Conservation (phyloP, 2,888 invertebrate species). For the Keiferia lycopersicella region DNA sequence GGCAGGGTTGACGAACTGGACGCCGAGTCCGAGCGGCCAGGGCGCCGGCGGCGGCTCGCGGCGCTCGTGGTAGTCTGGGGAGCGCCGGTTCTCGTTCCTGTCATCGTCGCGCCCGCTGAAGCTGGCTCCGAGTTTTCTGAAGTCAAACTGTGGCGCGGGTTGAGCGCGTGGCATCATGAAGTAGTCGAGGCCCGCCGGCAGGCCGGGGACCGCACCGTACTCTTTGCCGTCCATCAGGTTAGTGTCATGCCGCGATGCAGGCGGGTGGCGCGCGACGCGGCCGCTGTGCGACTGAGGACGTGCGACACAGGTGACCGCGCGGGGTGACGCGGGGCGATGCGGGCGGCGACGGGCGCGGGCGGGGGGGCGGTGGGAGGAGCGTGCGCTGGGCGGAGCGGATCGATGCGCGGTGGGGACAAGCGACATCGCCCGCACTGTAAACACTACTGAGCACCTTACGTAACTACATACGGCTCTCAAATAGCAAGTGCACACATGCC, state of each 20-base stretch:
- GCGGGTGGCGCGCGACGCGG: constrained; percentile 83
- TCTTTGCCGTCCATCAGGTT: constrained; percentile 79
- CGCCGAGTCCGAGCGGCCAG: constrained; percentile 90
- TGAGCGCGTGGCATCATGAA: constrained; percentile 84
- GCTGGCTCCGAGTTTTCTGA: constrained; percentile 86
- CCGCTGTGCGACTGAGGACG: constrained; percentile 80
- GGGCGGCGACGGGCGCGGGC: constrained; percentile 40
- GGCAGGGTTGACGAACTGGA: constrained; percentile 93
- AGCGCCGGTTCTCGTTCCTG: constrained; percentile 64
- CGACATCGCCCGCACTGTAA: constrained; percentile 63
- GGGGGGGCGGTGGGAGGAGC: constrained; percentile 73
- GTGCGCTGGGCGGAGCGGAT: constrained; percentile 78
- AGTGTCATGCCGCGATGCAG: constrained; percentile 68
- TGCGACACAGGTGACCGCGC: constrained; percentile 81
- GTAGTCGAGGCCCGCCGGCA: constrained; percentile 76
- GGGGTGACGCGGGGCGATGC: constrained; percentile 55
- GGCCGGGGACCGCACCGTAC: constrained; percentile 73
- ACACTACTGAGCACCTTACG: constrained; percentile 67
- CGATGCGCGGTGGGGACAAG: constrained; percentile 78
- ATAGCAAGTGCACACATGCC: constrained; percentile 14
- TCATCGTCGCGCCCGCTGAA: constrained; percentile 80
- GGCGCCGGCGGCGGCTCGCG: constrained; percentile 80
- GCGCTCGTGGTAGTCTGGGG: constrained; percentile 68
- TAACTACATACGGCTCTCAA: constrained; percentile 45
- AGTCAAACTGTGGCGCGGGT: constrained; percentile 94